Base-by-base conservation (phyloP, 1,140 invertebrate species). In the Drosophila cardini region DNA sequence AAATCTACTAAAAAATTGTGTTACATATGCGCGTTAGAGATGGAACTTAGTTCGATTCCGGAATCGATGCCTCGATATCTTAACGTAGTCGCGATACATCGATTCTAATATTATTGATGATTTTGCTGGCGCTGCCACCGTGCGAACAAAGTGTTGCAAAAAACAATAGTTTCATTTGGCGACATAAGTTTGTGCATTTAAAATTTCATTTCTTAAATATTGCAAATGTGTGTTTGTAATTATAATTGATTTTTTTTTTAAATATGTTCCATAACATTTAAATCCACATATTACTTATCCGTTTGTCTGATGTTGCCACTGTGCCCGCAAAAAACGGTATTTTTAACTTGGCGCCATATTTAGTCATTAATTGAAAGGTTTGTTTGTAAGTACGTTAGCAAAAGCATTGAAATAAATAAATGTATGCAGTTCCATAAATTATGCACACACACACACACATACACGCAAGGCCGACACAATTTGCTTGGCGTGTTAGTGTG, bases 1-100 rank as follows among this genome's bases (percentile, higher is more conserved):
- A 2, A 5, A 63, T 43, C 13, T 38, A 18, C 43, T 40, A 57
- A 40, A 10, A 56, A 64, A 55, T 26, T 34, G 46, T 73, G 78
- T 87, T 86, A 86, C 82, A 87, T 87, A 86, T 82, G 83, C 72
- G 74, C 16, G 30, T 13, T 55, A 8, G 18, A 13, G 4, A 4
- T 36, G 38, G 16, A 4, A 30, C 5, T 30, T 50, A 26, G 2
- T 26, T 26, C 21, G 21, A 26, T 26, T 26, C 1, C 21, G 21
- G 21, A 26, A 26, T 26, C 21, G 21, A 4, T 26, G 21, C 1
- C 3, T 21, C 21, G 21, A 21, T 21, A 3, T 21, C 21, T 26
- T 26, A 26, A 4, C 21, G 21, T n/a, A n/a, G n/a, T n/a, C 4
- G 21, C 21, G 21, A 26, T 26, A 26, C 21, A 26, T 26, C 21